phyloP scores from a whole-genome alignment of 2,113 vertebrate species.

The Gobio gobio region DNA sequence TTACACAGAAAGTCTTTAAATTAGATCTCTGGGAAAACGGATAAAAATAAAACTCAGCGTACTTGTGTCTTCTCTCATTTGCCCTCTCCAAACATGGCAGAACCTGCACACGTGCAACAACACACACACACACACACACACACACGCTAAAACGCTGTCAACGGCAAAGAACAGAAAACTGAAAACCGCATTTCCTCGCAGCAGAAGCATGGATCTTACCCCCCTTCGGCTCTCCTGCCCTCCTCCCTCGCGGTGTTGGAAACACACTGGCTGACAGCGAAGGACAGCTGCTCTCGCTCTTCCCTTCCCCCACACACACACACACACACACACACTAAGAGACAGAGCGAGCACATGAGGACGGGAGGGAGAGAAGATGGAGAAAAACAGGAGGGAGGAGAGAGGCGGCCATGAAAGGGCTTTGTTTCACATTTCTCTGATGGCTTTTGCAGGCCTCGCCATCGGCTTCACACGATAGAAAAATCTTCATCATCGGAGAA shows the following conservation, averaged over 20 bases:
- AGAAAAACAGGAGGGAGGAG: constrained; percentile 42
- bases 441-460: constrained; percentile 49
- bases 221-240: neutral
- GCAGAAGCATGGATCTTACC: constrained; percentile 42
- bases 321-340: constrained; percentile 26
- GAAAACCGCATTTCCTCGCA: constrained; percentile 39
- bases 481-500: neutral
- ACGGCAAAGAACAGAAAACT: constrained; percentile 25
- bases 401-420: constrained; percentile 58
- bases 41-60: neutral
- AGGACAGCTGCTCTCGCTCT: constrained; percentile 60
- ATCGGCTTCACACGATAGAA: neutral
- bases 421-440: constrained; percentile 58
- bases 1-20: neutral
- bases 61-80: neutral
- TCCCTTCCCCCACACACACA: constrained; percentile 52
- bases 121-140: constrained; percentile 7
- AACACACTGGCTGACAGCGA: constrained; percentile 59
- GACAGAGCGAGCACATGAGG: constrained; percentile 19
- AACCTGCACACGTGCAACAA: neutral
- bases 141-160: constrained; percentile 9
- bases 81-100: constrained; percentile 25
- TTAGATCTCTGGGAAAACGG: neutral
- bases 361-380: constrained; percentile 31
- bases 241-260: constrained; percentile 46